Conservation (phyloP, 1,140 invertebrate genomes). For the Drosophila bocki region DNA sequence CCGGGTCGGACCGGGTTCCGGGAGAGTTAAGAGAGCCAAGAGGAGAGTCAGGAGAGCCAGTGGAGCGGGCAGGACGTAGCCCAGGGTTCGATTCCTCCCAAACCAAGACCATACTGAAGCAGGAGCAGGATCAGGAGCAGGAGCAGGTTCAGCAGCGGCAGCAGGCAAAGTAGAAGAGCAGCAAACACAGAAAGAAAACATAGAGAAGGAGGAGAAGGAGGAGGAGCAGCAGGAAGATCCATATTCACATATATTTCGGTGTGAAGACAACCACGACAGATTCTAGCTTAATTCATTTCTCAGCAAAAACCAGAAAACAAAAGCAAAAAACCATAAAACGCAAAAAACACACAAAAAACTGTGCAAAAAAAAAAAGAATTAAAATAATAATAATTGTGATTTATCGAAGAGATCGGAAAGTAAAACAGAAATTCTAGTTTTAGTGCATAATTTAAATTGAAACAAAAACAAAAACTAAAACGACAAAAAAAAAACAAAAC, state of each 20-base stretch:
- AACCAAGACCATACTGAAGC: conserved; percentile 1
- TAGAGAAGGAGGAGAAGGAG: neutral
- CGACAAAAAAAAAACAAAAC: conserved; percentile 35
- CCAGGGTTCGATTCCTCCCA: neutral
- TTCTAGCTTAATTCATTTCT: conserved; percentile 47
- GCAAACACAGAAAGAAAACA: conserved; percentile 35
- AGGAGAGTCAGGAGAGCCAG: neutral
- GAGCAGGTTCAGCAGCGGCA: conserved; percentile 9
- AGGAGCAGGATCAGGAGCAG: conserved; percentile 18
- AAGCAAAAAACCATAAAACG: conserved; percentile 36
- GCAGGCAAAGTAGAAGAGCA: conserved; percentile 40
- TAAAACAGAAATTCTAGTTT: conserved; percentile 41
- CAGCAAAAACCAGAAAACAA: conserved; percentile 17
- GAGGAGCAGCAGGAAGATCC: neutral
- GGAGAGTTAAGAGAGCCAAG: neutral
- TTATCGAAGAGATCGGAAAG: conserved; percentile 35
- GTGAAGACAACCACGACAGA: conserved; percentile 34
- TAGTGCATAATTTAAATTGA: conserved; percentile 41
- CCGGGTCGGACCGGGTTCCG: neutral
- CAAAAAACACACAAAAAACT: conserved; percentile 31
- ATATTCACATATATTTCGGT: neutral
- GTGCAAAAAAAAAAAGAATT: conserved; percentile 26
- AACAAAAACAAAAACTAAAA: conserved; percentile 22
- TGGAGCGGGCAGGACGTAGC: neutral
- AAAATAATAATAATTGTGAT: conserved; percentile 32